Evolutionary conservation across 2,888 invertebrate species (phyloP).

Genomic region (Enchytraeus crypticus): DNA sequence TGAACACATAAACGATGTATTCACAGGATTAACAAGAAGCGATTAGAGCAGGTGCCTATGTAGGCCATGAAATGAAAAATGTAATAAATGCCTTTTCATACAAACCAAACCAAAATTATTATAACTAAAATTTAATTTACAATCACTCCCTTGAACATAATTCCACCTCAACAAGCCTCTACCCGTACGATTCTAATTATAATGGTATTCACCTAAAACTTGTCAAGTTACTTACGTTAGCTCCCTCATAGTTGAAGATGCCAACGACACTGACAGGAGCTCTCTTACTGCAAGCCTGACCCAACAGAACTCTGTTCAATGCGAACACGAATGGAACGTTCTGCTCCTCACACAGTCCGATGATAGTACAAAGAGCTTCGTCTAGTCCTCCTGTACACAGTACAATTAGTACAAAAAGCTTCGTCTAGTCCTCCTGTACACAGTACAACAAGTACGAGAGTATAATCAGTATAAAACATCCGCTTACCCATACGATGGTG

Average conservation of each 20-base stretch:
- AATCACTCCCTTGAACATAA: too few relatives aligned
- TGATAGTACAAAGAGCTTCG: conserved; percentile 53
- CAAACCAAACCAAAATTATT: too few relatives aligned
- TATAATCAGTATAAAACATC: not conserved
- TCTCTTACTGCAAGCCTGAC: conserved; percentile 55
- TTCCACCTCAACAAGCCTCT: too few relatives aligned
- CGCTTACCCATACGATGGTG: too few relatives aligned
- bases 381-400: conserved; percentile 54
- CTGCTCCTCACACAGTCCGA: conserved; percentile 52
- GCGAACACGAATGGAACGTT: conserved; percentile 57
- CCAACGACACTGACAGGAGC: conserved; percentile 59
- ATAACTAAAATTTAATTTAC: too few relatives aligned
- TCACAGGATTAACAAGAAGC: too few relatives aligned
- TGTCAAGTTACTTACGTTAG: conserved; percentile 48
- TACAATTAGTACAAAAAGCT: conserved; percentile 48
- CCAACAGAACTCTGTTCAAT: conserved; percentile 54
- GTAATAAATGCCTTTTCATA: too few relatives aligned
- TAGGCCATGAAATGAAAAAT: too few relatives aligned
- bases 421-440: conserved; percentile 56
- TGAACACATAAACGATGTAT: too few relatives aligned
- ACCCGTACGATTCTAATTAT: not conserved
- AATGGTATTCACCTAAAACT: not conserved
- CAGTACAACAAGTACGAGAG: conserved; percentile 45
- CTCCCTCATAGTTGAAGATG: conserved; percentile 58
- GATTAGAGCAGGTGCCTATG: too few relatives aligned